Evolutionary conservation across 2,113 vertebrate genomes (phyloP).

Genomic region (Epinephelus lanceolatus): DNA sequence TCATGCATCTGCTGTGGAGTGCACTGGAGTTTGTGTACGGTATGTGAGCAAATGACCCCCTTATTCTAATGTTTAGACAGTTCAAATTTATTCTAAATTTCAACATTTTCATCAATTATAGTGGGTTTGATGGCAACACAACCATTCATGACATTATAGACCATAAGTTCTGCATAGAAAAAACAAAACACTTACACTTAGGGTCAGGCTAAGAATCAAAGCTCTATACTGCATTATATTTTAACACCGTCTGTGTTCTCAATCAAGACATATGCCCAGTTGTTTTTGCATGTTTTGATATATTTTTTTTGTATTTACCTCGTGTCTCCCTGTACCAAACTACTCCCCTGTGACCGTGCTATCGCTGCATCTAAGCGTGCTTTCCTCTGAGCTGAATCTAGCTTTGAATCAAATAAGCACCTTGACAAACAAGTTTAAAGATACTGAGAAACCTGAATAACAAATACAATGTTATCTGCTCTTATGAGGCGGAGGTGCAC

Average conservation of each 20-base stretch:
- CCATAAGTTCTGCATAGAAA: too few relatives aligned
- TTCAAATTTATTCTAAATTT: too few relatives aligned
- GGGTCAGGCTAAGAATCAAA: too few relatives aligned
- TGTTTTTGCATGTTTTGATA: conserved; percentile 13
- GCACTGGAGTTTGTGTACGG: too few relatives aligned
- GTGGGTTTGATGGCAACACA: too few relatives aligned
- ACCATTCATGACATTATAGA: too few relatives aligned
- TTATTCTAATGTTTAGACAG: too few relatives aligned
- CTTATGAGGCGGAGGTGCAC: background rate
- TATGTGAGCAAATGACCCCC: too few relatives aligned
- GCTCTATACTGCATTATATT: background rate
- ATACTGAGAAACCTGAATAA: background rate
- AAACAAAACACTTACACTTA: too few relatives aligned
- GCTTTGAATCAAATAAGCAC: conserved; percentile 28
- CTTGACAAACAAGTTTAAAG: conserved; percentile 35
- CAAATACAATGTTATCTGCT: conserved; percentile 1
- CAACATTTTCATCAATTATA: too few relatives aligned
- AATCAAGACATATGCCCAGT: background rate
- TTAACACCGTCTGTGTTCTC: background rate
- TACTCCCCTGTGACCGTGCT: conserved; percentile 14
- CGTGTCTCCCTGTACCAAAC: conserved; percentile 6
- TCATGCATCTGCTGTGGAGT: too few relatives aligned
- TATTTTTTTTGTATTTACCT: conserved; percentile 1
- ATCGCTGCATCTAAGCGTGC: conserved; percentile 5
- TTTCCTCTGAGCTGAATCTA: conserved; percentile 23